Conservation (phyloP, 2,113 vertebrate genomes). For the Triplophysa dalaica region DNA sequence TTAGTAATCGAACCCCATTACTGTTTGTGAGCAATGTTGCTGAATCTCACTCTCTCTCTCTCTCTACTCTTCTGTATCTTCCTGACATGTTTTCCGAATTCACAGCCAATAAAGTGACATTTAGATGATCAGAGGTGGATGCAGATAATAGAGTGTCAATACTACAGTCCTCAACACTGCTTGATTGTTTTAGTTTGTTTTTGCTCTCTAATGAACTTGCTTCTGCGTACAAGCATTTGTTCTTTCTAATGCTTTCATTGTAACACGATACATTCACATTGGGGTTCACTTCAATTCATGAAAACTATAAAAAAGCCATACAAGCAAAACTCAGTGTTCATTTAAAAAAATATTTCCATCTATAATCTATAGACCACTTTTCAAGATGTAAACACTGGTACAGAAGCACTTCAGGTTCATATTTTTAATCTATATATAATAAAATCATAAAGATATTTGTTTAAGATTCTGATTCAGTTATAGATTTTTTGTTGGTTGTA, state of each 20-base stretch:
- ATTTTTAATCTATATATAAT: too few species aligned
- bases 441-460: too few species aligned
- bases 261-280: background rate
- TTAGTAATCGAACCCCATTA: conserved; percentile 68
- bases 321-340: too few species aligned
- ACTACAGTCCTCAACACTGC: background rate
- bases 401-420: too few species aligned
- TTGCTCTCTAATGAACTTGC: background rate
- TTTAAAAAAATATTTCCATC: too few species aligned
- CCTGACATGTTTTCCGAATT: conserved; percentile 33
- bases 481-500: too few species aligned
- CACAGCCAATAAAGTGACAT: conserved; percentile 19
- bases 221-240: background rate
- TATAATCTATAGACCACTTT: too few species aligned
- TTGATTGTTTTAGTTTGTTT: background rate
- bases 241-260: background rate
- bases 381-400: too few species aligned
- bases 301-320: too few species aligned
- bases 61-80: conserved; percentile 51
- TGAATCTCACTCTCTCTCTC: conserved; percentile 40
- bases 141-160: conserved; percentile 23
- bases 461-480: too few species aligned
- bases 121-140: conserved; percentile 17
- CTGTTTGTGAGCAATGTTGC: conserved; percentile 51
- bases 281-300: background rate